Percentiles rank a stretch among this genome's conserved stretches.
These are phyloP conservation scores for Eumaeus atala DNA, from an alignment of 1,140 invertebrate genomes.

Conservation along the genomic window DNA sequence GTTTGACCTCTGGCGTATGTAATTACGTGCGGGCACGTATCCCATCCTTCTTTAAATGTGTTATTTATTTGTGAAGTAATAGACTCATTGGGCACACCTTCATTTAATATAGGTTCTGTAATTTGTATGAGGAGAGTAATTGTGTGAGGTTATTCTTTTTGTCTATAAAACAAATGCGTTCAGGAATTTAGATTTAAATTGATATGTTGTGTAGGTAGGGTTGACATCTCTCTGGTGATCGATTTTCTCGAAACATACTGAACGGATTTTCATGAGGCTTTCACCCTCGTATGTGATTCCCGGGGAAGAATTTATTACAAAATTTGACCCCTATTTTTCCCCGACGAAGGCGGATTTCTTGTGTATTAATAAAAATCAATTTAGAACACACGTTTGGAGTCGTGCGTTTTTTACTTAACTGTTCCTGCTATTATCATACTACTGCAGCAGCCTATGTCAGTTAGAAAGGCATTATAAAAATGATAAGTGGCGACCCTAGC, in stretches of 20 bases:
- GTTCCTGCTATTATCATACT: not conserved
- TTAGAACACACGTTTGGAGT: not conserved
- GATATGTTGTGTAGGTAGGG: constrained; percentile 9
- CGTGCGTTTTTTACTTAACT: not conserved
- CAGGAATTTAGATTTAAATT: constrained; percentile 21
- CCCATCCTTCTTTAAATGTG: constrained; percentile 59
- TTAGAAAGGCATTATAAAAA: no score
- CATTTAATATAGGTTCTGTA: constrained; percentile 67
- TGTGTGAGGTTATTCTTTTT: constrained; percentile 30
- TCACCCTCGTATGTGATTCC: no score
- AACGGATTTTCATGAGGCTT: no score
- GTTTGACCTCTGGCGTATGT: constrained; percentile 63
- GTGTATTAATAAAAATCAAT: no score
- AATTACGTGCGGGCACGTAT: constrained; percentile 44
- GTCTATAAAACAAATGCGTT: constrained; percentile 16
- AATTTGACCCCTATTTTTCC: no score
- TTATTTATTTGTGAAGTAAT: constrained; percentile 73
- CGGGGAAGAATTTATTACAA: no score
- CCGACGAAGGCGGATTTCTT: no score
- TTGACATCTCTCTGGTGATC: no score
- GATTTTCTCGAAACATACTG: no score
- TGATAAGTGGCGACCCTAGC: constrained; percentile 34
- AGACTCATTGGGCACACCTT: constrained; percentile 55
- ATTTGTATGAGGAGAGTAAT: constrained; percentile 64
- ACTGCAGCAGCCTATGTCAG: no score